Evolutionary conservation across 2,797 vertebrate genomes (phyloP).

Genomic region (Esox masquinongy): DNA sequence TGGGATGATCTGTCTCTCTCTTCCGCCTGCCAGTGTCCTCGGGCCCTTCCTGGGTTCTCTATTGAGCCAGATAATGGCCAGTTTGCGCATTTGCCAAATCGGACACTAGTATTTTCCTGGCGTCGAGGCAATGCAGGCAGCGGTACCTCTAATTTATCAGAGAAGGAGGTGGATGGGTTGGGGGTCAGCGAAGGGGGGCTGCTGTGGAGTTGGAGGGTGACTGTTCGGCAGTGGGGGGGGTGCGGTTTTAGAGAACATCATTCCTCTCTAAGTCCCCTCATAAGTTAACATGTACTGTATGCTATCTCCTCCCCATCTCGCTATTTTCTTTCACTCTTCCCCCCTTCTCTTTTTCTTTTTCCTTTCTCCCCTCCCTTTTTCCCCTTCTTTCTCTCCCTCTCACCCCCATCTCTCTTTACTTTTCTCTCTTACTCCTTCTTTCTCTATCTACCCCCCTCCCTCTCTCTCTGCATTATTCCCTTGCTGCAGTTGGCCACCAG

Average conservation of each 20-base stretch:
- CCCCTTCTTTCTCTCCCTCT: slow-evolving; percentile 65
- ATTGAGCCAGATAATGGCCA: slow-evolving; percentile 83
- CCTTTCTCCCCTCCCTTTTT: slow-evolving; percentile 18
- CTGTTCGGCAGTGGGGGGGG: slow-evolving; percentile 68
- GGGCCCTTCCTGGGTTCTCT: slow-evolving; percentile 80
- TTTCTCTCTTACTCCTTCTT: slow-evolving; percentile 16
- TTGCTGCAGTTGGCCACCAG: slow-evolving; percentile 85
- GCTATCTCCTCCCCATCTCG: slow-evolving; percentile 49
- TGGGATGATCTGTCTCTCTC: slow-evolving; percentile 76
- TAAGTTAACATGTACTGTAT: slow-evolving; percentile 75
- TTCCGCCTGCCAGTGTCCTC: slow-evolving; percentile 65
- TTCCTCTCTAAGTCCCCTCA: slow-evolving; percentile 79
- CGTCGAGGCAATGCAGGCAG: slow-evolving; percentile 76
- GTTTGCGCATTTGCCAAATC: slow-evolving; percentile 86
- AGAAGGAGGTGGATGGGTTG: slow-evolving; percentile 46
- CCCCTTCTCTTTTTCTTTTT: slow-evolving; percentile 31
- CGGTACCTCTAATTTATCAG: slow-evolving; percentile 85
- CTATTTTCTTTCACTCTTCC: slow-evolving; percentile 18
- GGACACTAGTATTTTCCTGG: slow-evolving; percentile 78
- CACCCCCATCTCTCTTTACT: slow-evolving; percentile 25
- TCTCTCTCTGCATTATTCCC: slow-evolving; percentile 79
- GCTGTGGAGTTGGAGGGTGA: slow-evolving; percentile 17
- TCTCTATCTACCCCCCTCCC: slow-evolving; percentile 48
- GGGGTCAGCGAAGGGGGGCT: slow-evolving; percentile 54
- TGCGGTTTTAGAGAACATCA: slow-evolving; percentile 84